Conservation (phyloP, 2,888 invertebrate genomes). For the Erebia epiphron region DNA sequence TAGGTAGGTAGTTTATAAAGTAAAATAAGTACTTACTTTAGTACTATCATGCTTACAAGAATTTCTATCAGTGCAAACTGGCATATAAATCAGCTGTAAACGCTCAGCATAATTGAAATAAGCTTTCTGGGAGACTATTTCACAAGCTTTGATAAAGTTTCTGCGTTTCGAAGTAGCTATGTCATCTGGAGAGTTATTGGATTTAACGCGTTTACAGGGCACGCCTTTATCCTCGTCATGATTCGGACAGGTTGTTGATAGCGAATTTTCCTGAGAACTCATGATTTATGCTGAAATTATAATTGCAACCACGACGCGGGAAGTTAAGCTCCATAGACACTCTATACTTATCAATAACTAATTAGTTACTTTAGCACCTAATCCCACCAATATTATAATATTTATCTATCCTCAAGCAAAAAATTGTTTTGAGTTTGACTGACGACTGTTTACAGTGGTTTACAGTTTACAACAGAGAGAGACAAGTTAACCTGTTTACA, state of each 20-base stretch:
- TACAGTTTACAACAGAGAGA: too few species aligned
- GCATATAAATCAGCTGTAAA: slow-evolving; percentile 58
- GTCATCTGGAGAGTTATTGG: neutral
- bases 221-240: neutral
- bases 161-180: slow-evolving; percentile 44
- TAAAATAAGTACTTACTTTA: neutral
- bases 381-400: too few species aligned
- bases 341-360: too few species aligned
- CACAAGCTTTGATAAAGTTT: slow-evolving; percentile 69
- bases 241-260: neutral
- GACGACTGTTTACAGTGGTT: too few species aligned
- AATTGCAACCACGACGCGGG: neutral
- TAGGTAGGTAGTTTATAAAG: neutral
- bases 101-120: slow-evolving; percentile 60
- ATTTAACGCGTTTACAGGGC: neutral
- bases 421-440: too few species aligned
- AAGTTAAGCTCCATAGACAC: neutral
- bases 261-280: neutral
- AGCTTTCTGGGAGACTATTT: slow-evolving; percentile 61
- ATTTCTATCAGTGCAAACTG: slow-evolving; percentile 54
- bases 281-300: neutral
- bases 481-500: too few species aligned
- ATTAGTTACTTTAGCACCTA: too few species aligned
- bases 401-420: too few species aligned
- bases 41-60: slow-evolving; percentile 17